phyloP scores from a whole-genome alignment of 2,113 vertebrate species.

The Rhegmatorhina hoffmannsi region DNA sequence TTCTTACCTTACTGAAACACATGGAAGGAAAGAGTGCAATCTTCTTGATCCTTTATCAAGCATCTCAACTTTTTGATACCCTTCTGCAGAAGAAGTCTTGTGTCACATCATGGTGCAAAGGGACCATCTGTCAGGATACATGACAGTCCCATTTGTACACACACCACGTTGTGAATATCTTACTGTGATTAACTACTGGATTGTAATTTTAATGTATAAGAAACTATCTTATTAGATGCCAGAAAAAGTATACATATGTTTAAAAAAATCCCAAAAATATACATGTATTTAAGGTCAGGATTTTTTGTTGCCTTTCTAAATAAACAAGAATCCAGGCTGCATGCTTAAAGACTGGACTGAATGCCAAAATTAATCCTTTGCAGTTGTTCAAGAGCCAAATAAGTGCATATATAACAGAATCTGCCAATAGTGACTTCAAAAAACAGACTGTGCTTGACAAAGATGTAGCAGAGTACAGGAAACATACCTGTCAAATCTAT shows the following conservation, averaged over 20 bases:
- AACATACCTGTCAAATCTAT: not conserved
- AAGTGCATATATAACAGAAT: not conserved
- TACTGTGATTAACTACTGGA: not conserved
- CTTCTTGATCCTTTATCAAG: not conserved
- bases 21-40: not conserved
- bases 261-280: rapidly evolving
- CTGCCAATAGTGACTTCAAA: not conserved
- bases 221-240: not conserved
- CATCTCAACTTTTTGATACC: not conserved
- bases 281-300: not conserved
- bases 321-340: not conserved
- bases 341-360: not conserved
- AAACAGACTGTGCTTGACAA: not conserved
- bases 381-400: not conserved
- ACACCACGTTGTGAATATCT: not conserved
- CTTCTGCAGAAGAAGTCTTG: not conserved
- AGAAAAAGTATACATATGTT: not conserved
- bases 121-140: not conserved
- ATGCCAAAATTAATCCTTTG: not conserved
- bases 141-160: not conserved
- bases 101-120: not conserved
- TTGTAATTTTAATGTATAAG: not conserved
- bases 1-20: not conserved
- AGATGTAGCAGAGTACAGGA: not conserved
- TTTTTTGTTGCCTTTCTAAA: not conserved